Conservation (phyloP, 1,140 invertebrate genomes). For the Macrocentrus cingulum region DNA sequence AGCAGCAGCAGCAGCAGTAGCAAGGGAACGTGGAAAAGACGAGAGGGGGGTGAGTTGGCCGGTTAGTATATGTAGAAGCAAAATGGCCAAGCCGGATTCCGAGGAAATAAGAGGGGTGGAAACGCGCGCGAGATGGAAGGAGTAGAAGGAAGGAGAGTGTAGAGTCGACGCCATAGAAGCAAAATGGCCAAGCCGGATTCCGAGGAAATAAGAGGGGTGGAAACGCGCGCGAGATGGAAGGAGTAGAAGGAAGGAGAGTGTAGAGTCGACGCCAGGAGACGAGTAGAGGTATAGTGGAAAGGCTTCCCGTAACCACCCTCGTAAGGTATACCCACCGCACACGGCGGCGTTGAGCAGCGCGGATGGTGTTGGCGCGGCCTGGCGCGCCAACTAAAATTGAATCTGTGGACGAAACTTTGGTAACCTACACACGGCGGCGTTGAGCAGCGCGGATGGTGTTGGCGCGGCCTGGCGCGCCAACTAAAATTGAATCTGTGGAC, state of each 20-base stretch:
- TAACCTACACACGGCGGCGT: constrained; percentile 41
- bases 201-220: too few species aligned
- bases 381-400: constrained; percentile 57
- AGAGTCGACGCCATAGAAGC: too few species aligned
- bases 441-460: constrained; percentile 39
- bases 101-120: too few species aligned
- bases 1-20: constrained; percentile 18
- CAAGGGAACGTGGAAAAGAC: constrained; percentile 28
- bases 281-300: constrained; percentile 8
- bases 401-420: too few species aligned
- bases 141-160: too few species aligned
- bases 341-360: constrained; percentile 39
- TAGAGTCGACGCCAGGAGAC: constrained; percentile 1
- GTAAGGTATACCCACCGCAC: constrained; percentile 32
- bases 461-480: constrained; percentile 50
- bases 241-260: too few species aligned
- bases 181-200: too few species aligned
- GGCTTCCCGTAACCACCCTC: constrained; percentile 25
- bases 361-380: constrained; percentile 44
- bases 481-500: too few species aligned
- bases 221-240: too few species aligned
- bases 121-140: too few species aligned
- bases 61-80: constrained; percentile 5
- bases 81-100: too few species aligned
- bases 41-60: too few species aligned